Base-by-base conservation (phyloP, 2,888 invertebrate genomes). In the Euzophera pinguis region DNA sequence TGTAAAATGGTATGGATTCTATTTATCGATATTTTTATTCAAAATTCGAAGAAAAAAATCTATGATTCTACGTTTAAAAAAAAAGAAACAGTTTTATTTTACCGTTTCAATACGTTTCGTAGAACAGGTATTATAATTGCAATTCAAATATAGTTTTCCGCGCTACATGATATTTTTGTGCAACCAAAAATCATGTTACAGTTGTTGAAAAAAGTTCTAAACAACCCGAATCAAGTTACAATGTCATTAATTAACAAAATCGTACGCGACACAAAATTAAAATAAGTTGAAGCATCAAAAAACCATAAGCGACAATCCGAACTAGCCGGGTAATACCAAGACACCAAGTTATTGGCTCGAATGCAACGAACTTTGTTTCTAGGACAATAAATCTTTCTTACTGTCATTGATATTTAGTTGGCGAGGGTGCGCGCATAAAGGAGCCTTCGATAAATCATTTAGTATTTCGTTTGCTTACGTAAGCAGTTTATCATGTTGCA, bases 331-430 rank as follows among this genome's bases (percentile, higher is more conserved):
- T 43, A 35, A 29, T 45, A 52, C 45, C 34, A 51, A 51, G 37
- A 52, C 65, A 45, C 65, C 65, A 73, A 84, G 75, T 81, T 83
- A 81, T 83, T 78, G 76, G 81, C 73, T 75, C 77, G 69, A 81
- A 78, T 86, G 84, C 85, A 84, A 71, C 62, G 62, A 83, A 85
- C 77, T 84, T 78, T 73, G 75, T 78, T 84, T 78, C 83, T 80
- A 80, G 75, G 76, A 78, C 79, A 81, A 88, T 88, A 86, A 85
- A 88, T 89, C 87, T 85, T 82, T 79, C 79, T 79, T 75, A 79
- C 81, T 85, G 86, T 83, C 87, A 81, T 84, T 85, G 84, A 81
- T 84, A 84, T 82, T 86, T 84, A 85, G 81, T 85, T 75, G 71
- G 74, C 71, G 75, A 75, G 72, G 71, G 77, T 32, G 75, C 77